phyloP scores from a whole-genome alignment of 2,888 invertebrate species.

The Philhelius pedissequus region DNA sequence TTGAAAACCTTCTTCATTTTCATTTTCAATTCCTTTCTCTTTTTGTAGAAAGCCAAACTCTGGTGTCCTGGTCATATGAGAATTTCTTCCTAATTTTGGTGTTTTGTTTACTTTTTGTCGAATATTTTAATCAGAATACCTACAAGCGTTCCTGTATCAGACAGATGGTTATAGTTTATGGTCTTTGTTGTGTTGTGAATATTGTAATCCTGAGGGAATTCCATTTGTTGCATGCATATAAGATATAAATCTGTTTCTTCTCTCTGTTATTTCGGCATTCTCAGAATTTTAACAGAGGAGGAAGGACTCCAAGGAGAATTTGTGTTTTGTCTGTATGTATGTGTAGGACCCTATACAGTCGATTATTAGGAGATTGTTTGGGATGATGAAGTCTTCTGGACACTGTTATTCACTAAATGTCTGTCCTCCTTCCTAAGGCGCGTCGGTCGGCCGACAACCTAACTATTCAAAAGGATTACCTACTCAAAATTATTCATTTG shows the following conservation, averaged over 20 bases:
- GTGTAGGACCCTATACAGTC: not conserved
- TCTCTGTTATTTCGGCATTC: not conserved
- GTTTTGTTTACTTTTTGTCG: slow-evolving; percentile 19
- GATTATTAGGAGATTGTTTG: not conserved
- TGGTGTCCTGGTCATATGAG: not conserved
- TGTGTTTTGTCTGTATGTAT: not conserved
- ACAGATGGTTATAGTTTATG: not conserved
- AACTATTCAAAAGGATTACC: slow-evolving; percentile 9
- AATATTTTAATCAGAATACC: slow-evolving; percentile 48
- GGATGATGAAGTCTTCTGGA: not conserved
- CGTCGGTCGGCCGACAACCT: too few relatives aligned
- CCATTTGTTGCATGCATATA: slow-evolving; percentile 40
- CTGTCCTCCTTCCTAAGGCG: too few relatives aligned
- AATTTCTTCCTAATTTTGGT: not conserved
- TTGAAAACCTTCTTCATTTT: slow-evolving; percentile 17
- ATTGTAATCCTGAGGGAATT: slow-evolving; percentile 16
- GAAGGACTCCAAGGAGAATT: not conserved
- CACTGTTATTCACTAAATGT: not conserved
- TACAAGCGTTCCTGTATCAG: not conserved
- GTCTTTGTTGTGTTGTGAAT: not conserved
- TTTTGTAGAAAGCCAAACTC: not conserved
- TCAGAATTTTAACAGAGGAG: not conserved
- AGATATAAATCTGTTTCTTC: slow-evolving; percentile 13
- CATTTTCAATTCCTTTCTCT: not conserved
- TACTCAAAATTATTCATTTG: slow-evolving; percentile 52